A percentile compares a stretch with the other conserved stretches of the same genome.
These are phyloP conservation scores for Sebastes vulpes DNA, from an alignment of 2,797 vertebrate genomes.

Conservation along the genomic window DNA sequence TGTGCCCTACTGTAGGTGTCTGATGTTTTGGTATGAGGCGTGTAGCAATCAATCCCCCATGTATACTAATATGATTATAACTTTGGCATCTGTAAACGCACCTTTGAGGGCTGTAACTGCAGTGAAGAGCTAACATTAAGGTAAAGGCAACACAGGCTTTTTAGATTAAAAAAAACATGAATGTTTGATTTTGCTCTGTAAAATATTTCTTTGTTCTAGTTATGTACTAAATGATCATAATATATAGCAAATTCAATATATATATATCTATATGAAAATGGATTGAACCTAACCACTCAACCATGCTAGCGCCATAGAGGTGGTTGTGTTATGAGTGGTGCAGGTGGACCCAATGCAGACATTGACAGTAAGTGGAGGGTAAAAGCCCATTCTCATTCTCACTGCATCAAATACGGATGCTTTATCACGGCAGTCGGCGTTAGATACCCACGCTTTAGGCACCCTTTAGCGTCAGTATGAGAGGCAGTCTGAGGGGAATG, in stretches of 20 bases:
- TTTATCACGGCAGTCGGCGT: too few relatives aligned
- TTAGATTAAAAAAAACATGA: neutral
- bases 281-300: neutral
- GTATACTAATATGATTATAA: conserved; percentile 50
- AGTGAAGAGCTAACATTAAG: conserved; percentile 7
- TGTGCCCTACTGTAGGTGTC: conserved; percentile 31
- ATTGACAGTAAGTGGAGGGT: too few relatives aligned
- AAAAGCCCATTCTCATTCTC: too few relatives aligned
- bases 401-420: too few relatives aligned
- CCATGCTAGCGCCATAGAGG: too few relatives aligned
- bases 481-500: too few relatives aligned
- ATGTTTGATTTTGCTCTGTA: neutral
- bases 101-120: conserved; percentile 5
- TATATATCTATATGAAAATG: neutral
- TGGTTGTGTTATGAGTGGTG: too few relatives aligned
- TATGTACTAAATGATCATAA: neutral
- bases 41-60: conserved; percentile 46
- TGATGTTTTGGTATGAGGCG: conserved; percentile 48
- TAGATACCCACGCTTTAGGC: too few relatives aligned
- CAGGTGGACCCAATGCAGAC: too few relatives aligned
- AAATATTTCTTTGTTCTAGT: neutral
- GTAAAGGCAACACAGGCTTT: neutral
- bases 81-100: conserved; percentile 40
- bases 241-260: neutral
- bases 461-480: too few relatives aligned